These are phyloP conservation scores for Henricia sp. DNA, from an alignment of 53 echinoderm and acorn worm species.

Conservation along the genomic window DNA sequence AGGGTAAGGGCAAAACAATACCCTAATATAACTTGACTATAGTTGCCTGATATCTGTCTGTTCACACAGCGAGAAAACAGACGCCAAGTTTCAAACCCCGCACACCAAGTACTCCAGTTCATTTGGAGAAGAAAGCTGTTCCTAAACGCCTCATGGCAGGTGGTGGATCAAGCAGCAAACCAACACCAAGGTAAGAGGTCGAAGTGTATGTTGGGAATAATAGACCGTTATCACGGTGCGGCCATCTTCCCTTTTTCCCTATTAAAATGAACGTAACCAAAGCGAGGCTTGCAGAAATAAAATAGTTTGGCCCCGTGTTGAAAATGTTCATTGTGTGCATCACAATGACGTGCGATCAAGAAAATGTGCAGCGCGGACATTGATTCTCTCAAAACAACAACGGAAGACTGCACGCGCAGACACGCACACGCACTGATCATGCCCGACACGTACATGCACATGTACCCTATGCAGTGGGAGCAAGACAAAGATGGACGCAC, in stretches of 20 bases:
- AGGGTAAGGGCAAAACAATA: too few species aligned
- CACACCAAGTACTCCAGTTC: slow-evolving; percentile 53
- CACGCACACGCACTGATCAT: too few species aligned
- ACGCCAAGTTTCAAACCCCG: not conserved
- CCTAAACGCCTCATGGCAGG: slow-evolving; percentile 57
- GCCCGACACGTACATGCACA: too few species aligned
- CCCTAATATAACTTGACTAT: not conserved
- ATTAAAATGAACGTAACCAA: too few species aligned
- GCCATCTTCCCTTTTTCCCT: not conserved
- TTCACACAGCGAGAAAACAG: slow-evolving; percentile 22
- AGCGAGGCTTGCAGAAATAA: too few species aligned
- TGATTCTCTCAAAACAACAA: too few species aligned
- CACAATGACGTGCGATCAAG: not conserved
- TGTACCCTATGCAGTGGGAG: too few species aligned
- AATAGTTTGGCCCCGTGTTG: too few species aligned
- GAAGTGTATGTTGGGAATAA: not conserved
- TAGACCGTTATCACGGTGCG: not conserved
- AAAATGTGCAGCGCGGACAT: not conserved
- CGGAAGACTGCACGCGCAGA: too few species aligned
- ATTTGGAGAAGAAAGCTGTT: slow-evolving; percentile 35
- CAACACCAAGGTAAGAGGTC: slow-evolving; percentile 20
- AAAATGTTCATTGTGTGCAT: not conserved
- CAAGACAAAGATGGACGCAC: too few species aligned
- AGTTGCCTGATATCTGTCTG: not conserved
- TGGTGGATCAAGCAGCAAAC: not conserved